Conservation (phyloP, 2,888 invertebrate genomes). For the Aphidius colemani region DNA sequence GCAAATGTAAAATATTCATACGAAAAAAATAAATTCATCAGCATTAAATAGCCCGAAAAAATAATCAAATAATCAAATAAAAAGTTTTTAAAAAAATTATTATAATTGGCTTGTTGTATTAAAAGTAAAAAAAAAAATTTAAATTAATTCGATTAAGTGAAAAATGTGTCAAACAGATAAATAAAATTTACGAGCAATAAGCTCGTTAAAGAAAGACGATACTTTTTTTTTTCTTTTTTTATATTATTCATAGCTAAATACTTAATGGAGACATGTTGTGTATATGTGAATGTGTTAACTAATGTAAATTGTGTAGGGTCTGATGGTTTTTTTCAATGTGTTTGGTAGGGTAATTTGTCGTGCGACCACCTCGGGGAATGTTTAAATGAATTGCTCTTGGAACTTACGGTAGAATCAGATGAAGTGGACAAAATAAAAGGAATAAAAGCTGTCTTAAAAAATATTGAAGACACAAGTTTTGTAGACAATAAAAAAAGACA, state of each 20-base stretch:
- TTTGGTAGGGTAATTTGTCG: conserved; percentile 59
- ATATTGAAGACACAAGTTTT: conserved; percentile 27
- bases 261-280: conserved; percentile 26
- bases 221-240: conserved; percentile 19
- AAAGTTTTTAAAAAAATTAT: too few species aligned
- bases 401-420: conserved; percentile 31
- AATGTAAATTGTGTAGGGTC: conserved; percentile 20
- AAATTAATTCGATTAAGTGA: too few species aligned
- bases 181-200: too few species aligned
- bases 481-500: conserved; percentile 33
- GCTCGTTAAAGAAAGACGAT: conserved; percentile 30
- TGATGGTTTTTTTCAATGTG: conserved; percentile 29
- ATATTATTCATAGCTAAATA: conserved; percentile 9
- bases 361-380: conserved; percentile 61
- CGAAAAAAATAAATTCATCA: too few species aligned
- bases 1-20: too few species aligned
- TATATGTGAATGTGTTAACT: conserved; percentile 29
- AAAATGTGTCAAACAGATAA: too few species aligned
- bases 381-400: conserved; percentile 59
- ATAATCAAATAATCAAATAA: too few species aligned
- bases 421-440: conserved; percentile 31
- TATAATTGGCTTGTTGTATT: too few species aligned
- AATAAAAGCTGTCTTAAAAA: conserved; percentile 15
- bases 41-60: too few species aligned
- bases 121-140: too few species aligned